phyloP scores from a whole-genome alignment of 2,113 vertebrate species.

The Syrrhaptes paradoxus region DNA sequence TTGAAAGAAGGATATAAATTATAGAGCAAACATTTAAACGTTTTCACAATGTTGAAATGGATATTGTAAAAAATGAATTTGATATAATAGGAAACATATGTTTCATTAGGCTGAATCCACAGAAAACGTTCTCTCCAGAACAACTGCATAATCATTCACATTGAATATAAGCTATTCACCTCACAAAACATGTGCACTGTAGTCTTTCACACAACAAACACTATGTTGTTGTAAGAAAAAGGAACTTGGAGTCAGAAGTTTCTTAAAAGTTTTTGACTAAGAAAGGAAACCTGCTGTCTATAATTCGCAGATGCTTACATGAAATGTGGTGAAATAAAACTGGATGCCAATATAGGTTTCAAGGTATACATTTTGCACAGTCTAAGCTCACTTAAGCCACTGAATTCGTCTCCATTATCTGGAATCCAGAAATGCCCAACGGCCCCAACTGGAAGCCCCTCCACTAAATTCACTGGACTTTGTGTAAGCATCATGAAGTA shows the following conservation, averaged over 20 bases:
- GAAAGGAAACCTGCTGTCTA: neutral
- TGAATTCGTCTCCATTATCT: neutral
- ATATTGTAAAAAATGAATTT: constrained; percentile 65
- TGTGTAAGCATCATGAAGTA: neutral
- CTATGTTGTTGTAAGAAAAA: neutral
- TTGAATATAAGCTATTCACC: neutral
- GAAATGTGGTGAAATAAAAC: neutral
- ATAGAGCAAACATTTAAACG: constrained; percentile 56
- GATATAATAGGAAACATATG: constrained; percentile 65
- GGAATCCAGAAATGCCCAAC: neutral
- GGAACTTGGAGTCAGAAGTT: neutral
- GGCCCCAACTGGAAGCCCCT: neutral
- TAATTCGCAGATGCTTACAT: neutral
- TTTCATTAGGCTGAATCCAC: constrained; percentile 58
- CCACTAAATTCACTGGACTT: neutral
- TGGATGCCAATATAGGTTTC: neutral
- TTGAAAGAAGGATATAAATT: constrained; percentile 62
- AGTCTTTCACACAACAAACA: neutral
- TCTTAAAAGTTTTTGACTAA: neutral
- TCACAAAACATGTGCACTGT: neutral
- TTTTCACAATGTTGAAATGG: constrained; percentile 60
- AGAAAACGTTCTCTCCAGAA: constrained; percentile 42
- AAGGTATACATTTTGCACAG: neutral
- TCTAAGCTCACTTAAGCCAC: neutral
- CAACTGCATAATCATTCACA: constrained; percentile 33